Conservation (phyloP, 2,888 invertebrate genomes). For the Diogma glabrata region DNA sequence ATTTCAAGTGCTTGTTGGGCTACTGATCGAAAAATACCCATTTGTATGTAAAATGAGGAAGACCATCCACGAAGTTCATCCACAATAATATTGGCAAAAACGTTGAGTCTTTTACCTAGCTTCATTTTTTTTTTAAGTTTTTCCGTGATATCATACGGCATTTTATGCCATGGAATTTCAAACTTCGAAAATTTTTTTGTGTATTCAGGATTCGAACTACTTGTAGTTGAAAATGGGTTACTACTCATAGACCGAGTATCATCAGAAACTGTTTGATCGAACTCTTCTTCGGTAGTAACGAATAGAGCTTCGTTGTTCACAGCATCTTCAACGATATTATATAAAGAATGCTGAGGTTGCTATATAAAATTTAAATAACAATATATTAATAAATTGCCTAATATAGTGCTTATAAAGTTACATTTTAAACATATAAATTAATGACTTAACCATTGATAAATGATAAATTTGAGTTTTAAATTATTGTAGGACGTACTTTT, state of each 20-base stretch:
- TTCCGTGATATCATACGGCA: neutral
- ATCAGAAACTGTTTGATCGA: neutral
- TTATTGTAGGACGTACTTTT: no score
- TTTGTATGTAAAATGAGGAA: neutral
- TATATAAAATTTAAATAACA: neutral
- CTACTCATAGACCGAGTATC: neutral
- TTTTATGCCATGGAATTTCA: neutral
- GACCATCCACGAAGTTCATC: slow-evolving; percentile 3
- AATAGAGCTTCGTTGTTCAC: neutral
- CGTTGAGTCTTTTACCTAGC: slow-evolving; percentile 1
- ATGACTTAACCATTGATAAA: no score
- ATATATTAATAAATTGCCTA: neutral
- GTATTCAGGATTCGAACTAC: neutral
- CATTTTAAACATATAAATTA: no score
- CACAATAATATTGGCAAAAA: slow-evolving; percentile 7
- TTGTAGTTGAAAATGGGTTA: neutral
- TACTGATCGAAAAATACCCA: neutral
- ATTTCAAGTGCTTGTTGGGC: slow-evolving; percentile 4
- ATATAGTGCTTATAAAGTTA: neutral
- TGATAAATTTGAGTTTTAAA: no score
- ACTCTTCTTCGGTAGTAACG: neutral
- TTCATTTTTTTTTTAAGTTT: neutral
- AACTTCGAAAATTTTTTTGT: neutral
- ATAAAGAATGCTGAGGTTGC: neutral
- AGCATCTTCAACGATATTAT: neutral